Evolutionary conservation across 2,888 invertebrate species (phyloP), one percentile per base, ranked within the genome.

Genomic region (Spialia ferax): DNA sequence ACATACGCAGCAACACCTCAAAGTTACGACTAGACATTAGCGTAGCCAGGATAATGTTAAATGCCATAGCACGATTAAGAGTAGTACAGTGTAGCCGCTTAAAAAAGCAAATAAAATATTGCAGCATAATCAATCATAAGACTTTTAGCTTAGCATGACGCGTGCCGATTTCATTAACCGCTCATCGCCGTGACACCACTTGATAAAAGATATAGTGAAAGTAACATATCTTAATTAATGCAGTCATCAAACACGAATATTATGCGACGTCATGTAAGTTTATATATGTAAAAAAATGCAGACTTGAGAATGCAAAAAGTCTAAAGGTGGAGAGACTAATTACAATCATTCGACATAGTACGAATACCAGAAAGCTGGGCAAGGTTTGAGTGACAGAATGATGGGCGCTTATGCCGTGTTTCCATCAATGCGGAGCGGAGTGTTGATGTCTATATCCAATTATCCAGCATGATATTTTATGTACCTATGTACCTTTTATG

Each of bases 91-190:
- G 42, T 42, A 15, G 15, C 7, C 42, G 11, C 13, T 35, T 13
- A 35, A 13, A 13, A 35, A 6, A 63, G 35, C 32, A 62, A 52
- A 48, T 35, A 1, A 48, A 59, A 45, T 38, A 65, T 57, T 50
- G 35, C 57, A 50, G 23, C 50, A 57, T 38, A 38, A 65, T 65
- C 50, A 65, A 65, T 65, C 59, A 59, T 38, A 23, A 56, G 11
- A 50, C 22, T n/a, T n/a, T n/a, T n/a, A n/a, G n/a, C n/a, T 18
- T 35, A 20, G n/a, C 65, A 52, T 59, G 65, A 59, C 65, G 22
- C 35, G 57, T 57, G 59, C 65, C 48, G 59, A 57, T 59, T 65
- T 65, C 65, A 65, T 57, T 65, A 64, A 48, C 57, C 57, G 8
- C 35, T 59, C 65, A 65, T 52, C 50, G 52, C 26, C 20, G 20